Percentiles rank a stretch among this genome's conserved stretches.
Conservation (phyloP, 2,888 invertebrate species). For the Eristalis tenax region DNA sequence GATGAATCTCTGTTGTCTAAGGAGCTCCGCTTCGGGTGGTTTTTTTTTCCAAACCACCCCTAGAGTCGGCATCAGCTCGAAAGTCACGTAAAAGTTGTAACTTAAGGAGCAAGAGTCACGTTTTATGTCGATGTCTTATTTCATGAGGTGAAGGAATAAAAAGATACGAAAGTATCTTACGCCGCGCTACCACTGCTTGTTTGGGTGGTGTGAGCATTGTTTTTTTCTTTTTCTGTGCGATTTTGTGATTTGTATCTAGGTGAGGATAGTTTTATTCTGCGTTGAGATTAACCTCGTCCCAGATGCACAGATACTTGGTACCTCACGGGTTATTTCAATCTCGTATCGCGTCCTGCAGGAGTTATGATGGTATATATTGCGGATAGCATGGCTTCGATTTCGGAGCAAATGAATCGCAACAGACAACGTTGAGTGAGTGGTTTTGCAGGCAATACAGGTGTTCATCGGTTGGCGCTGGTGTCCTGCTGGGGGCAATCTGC, state of each 20-base stretch:
- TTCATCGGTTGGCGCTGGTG: too few species aligned
- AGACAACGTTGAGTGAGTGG: too few species aligned
- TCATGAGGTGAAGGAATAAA: conserved; percentile 39
- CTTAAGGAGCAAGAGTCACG: conserved; percentile 49
- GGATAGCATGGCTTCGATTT: too few species aligned
- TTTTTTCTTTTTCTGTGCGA: background rate
- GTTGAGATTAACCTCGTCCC: background rate
- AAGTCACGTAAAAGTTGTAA: conserved; percentile 59
- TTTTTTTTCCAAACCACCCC: background rate
- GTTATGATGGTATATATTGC: background rate
- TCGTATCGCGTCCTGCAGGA: background rate
- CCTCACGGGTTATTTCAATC: conserved; percentile 27
- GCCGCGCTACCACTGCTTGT: background rate
- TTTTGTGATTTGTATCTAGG: background rate
- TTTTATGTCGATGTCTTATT: conserved; percentile 58
- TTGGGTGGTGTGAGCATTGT: background rate
- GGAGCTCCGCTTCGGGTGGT: background rate
- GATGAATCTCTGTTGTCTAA: conserved; percentile 30
- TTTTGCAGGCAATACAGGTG: too few species aligned
- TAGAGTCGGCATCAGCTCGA: background rate
- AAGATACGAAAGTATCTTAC: conserved; percentile 11
- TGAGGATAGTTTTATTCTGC: background rate
- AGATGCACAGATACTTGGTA: background rate
- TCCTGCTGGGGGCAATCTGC: too few species aligned
- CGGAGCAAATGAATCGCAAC: too few species aligned